A percentile compares a stretch with the other conserved stretches of the same genome.
phyloP scores from a whole-genome alignment of 1,140 invertebrate species.

The Pogonognathellus flavescens region DNA sequence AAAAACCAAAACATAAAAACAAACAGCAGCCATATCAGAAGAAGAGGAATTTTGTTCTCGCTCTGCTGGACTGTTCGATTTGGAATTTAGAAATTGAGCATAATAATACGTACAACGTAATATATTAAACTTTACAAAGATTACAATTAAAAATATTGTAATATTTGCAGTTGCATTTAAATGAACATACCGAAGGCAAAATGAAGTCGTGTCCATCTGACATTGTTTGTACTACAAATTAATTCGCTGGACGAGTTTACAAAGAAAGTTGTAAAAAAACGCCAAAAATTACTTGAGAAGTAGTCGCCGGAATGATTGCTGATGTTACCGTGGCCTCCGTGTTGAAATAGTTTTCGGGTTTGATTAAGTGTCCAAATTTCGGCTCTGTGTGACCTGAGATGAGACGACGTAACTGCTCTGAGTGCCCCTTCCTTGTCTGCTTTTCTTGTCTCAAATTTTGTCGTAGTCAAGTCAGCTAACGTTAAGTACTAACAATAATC shows the following conservation, averaged over 20 bases:
- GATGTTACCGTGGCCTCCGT: constrained; percentile 14
- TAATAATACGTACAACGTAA: no score
- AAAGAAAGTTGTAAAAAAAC: background rate
- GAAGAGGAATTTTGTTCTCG: no score
- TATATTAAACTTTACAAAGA: no score
- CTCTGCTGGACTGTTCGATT: no score
- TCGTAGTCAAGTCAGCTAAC: background rate
- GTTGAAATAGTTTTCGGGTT: background rate
- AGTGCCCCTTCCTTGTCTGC: constrained; percentile 18
- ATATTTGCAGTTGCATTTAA: no score
- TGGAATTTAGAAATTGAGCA: no score
- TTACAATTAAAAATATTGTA: no score
- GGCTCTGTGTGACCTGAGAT: constrained; percentile 36
- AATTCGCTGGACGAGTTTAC: background rate
- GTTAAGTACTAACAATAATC: background rate
- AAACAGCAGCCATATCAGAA: no score
- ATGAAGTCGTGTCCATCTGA: no score
- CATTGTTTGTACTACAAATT: no score
- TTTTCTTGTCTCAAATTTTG: background rate
- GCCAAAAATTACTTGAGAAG: constrained; percentile 28
- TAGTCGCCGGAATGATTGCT: constrained; percentile 32
- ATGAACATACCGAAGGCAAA: no score
- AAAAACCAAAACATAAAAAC: no score
- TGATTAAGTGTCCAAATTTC: constrained; percentile 27
- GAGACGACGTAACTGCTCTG: constrained; percentile 34